Base-by-base conservation (phyloP, 1,140 invertebrate species). In the Drosophila sp. region DNA sequence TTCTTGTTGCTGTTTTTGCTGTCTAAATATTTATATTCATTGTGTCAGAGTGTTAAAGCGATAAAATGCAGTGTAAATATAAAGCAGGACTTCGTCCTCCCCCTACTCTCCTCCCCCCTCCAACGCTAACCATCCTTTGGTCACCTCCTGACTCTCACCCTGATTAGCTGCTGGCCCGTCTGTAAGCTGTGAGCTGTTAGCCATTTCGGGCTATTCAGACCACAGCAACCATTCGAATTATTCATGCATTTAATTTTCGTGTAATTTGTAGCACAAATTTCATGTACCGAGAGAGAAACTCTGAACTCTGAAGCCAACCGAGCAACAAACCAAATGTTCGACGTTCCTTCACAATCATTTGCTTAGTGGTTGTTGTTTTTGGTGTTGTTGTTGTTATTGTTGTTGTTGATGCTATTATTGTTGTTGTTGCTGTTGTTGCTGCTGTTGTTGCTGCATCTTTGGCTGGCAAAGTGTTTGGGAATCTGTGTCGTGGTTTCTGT, bases 21-120 rank as follows among this genome's bases (percentile, higher is more conserved):
- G 83, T 87, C 83, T 86, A 87, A 87, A 87, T 87, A 87, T 87
- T 87, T 87, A 87, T 87, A 87, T 87, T 87, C 83, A 87, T 87
- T 87, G 84, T 87, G 83, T 87, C 83, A 82, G 83, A 87, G 83
- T 87, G 83, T 87, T 87, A 87, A 87, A 87, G 83, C 83, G 83
- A 87, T 87, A 87, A 87, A 87, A 87, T 87, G 84, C 83, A 87
- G 82, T 82, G 83, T 82, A 87, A 87, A 87, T 89, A 87, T 72
- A 78, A 82, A 87, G 79, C 80, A 83, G 76, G 13, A 69, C 76
- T 78, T 51, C 40, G 40, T 45, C 65, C 66, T 61, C 43, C 25
- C 36, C 27, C 50, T 18, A 25, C 27, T 41, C 45, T 16, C 25
- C 34, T n/a, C 8, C 56, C 14, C 5, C 13, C 40, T 8, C 8